Percentiles rank a stretch among this genome's conserved stretches.
These are phyloP conservation scores for Piscicola geometra DNA, from an alignment of 2,888 invertebrate genomes.

Conservation along the genomic window DNA sequence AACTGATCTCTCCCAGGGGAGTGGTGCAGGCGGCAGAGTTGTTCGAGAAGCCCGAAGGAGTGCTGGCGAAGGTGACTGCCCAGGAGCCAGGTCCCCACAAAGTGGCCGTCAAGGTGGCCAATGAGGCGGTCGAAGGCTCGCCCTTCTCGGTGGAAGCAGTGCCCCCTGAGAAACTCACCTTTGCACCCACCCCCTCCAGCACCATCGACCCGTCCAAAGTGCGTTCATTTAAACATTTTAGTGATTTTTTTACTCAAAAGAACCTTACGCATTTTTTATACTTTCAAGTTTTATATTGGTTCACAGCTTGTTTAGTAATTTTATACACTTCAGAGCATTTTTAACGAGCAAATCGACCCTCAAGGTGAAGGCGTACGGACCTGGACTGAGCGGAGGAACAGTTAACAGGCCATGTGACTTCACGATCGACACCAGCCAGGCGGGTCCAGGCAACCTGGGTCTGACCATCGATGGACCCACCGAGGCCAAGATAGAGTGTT, in stretches of 20 bases:
- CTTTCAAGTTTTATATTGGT: too few species aligned
- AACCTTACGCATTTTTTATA: too few species aligned
- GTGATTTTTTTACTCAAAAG: neutral
- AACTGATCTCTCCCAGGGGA: conserved; percentile 50
- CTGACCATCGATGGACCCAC: conserved; percentile 54
- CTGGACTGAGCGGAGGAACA: conserved; percentile 66
- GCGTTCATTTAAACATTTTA: neutral
- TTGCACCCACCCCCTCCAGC: neutral
- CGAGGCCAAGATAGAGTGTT: conserved; percentile 54
- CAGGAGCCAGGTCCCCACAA: conserved; percentile 54
- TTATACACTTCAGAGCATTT: too few species aligned
- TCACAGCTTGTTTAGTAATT: too few species aligned
- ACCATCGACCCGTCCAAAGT: conserved; percentile 18
- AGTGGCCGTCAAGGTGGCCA: conserved; percentile 53
- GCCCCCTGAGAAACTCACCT: conserved; percentile 6
- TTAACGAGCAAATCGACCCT: too few species aligned
- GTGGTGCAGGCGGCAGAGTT: conserved; percentile 68
- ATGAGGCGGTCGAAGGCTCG: conserved; percentile 51
- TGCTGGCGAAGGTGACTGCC: conserved; percentile 51
- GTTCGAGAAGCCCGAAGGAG: conserved; percentile 70
- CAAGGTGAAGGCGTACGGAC: conserved; percentile 68
- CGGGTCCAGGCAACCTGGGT: conserved; percentile 62
- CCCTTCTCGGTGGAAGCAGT: conserved; percentile 51
- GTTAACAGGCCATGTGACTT: conserved; percentile 73
- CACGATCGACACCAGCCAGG: conserved; percentile 75